Conservation (phyloP, 2,888 invertebrate genomes). For the Endomychus coccineus region DNA sequence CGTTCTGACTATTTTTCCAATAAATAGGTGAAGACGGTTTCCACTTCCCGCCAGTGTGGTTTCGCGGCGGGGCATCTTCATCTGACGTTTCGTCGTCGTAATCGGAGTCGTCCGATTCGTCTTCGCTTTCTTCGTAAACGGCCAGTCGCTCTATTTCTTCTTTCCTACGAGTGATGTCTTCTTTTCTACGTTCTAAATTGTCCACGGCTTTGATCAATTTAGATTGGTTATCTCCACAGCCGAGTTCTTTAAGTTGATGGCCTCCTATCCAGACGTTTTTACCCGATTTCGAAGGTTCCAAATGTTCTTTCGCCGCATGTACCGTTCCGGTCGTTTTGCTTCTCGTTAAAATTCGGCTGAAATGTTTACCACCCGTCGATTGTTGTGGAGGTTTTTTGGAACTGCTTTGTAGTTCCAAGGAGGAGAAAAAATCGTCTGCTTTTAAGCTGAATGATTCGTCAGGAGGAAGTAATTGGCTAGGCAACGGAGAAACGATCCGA, state of each 20-base stretch:
- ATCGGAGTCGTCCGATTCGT: conserved; percentile 41
- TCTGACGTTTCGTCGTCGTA: conserved; percentile 39
- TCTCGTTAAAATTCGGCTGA: conserved; percentile 42
- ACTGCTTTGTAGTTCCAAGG: conserved; percentile 70
- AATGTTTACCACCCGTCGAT: conserved; percentile 44
- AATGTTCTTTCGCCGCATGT: conserved; percentile 28
- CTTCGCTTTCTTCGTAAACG: conserved; percentile 34
- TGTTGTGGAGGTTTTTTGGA: conserved; percentile 47
- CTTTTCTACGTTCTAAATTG: conserved; percentile 54
- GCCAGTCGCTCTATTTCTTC: conserved; percentile 34
- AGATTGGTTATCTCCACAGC: conserved; percentile 52
- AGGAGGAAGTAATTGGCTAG: conserved; percentile 35
- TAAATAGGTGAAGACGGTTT: conserved; percentile 51
- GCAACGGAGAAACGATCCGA: conserved; percentile 34
- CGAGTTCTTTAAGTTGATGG: conserved; percentile 50
- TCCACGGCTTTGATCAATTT: conserved; percentile 60
- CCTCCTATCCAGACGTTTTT: conserved; percentile 58
- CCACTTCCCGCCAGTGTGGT: conserved; percentile 67
- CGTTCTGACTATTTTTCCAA: conserved; percentile 30
- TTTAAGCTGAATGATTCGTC: conserved; percentile 56
- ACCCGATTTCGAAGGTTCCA: conserved; percentile 39
- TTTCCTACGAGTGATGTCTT: conserved; percentile 44
- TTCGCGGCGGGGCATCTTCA: conserved; percentile 46
- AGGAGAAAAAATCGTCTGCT: conserved; percentile 82
- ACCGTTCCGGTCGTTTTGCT: conserved; percentile 41